phyloP scores from a whole-genome alignment of 2,888 invertebrate genomes.

The Lepidochrysops patricia region DNA sequence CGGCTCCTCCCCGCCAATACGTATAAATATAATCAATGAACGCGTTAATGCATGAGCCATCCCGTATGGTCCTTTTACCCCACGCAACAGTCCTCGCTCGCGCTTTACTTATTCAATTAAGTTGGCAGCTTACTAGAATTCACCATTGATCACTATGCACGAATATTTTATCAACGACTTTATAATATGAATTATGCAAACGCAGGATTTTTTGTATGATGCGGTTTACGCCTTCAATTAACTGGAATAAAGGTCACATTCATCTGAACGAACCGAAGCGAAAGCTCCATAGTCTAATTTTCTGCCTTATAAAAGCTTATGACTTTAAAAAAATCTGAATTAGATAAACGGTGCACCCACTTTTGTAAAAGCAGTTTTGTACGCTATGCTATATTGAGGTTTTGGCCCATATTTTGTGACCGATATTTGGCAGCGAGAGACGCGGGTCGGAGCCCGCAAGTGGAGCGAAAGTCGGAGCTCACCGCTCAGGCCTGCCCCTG shows the following conservation, averaged over 20 bases:
- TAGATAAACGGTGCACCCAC: not conserved
- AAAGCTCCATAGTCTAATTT: too few species aligned
- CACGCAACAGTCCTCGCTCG: not conserved
- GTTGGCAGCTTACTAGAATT: not conserved
- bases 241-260: too few species aligned
- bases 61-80: not conserved
- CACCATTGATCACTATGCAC: not conserved
- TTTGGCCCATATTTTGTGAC: conserved; percentile 1
- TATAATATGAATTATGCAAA: too few species aligned
- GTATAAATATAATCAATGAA: conserved; percentile 8
- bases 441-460: not conserved
- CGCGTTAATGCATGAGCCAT: conserved; percentile 3
- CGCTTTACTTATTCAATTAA: not conserved
- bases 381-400: not conserved
- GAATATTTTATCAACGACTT: not conserved
- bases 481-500: conserved; percentile 1
- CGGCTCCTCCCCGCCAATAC: not conserved
- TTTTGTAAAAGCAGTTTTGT: not conserved
- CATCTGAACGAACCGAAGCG: too few species aligned
- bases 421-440: not conserved
- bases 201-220: too few species aligned
- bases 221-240: too few species aligned
- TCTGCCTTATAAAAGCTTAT: too few species aligned
- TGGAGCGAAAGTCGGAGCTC: conserved; percentile 3
- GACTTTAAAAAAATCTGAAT: too few species aligned